phyloP scores from a whole-genome alignment of 2,888 invertebrate species.

The Pecten maximus region DNA sequence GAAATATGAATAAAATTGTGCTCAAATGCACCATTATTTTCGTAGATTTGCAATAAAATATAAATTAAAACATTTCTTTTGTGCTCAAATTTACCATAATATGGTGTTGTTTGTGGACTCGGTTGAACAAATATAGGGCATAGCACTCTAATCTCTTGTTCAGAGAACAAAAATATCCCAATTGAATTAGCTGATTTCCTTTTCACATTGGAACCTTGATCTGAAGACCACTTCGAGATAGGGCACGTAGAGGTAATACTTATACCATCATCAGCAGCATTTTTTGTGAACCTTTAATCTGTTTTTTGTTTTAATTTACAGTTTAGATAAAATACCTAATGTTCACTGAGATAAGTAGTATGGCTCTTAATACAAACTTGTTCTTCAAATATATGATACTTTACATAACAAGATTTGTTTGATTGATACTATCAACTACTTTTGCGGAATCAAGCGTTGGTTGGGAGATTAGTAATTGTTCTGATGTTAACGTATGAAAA shows the following conservation, averaged over 20 bases:
- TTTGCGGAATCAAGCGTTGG: too few relatives aligned
- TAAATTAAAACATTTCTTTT: not conserved
- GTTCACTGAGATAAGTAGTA: too few relatives aligned
- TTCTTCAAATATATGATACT: too few relatives aligned
- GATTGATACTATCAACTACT: too few relatives aligned
- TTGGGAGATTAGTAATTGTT: too few relatives aligned
- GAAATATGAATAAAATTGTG: too few relatives aligned
- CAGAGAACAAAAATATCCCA: not conserved
- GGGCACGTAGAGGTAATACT: not conserved
- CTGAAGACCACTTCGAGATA: not conserved
- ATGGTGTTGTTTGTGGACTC: not conserved
- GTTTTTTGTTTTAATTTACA: not conserved
- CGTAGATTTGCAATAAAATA: too few relatives aligned
- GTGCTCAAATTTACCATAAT: too few relatives aligned
- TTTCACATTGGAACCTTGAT: conserved; percentile 1
- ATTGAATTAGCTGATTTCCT: conserved; percentile 13
- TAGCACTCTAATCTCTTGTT: not conserved
- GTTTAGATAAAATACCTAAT: not conserved
- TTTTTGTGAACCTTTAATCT: not conserved
- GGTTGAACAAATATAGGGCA: not conserved
- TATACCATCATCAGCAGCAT: not conserved
- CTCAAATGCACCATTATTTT: too few relatives aligned
- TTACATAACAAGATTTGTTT: too few relatives aligned
- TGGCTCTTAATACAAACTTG: too few relatives aligned
- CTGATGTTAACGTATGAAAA: too few relatives aligned